Evolutionary conservation across 2,797 vertebrate species (phyloP).

Genomic region (Bryconaethiops microstoma): DNA sequence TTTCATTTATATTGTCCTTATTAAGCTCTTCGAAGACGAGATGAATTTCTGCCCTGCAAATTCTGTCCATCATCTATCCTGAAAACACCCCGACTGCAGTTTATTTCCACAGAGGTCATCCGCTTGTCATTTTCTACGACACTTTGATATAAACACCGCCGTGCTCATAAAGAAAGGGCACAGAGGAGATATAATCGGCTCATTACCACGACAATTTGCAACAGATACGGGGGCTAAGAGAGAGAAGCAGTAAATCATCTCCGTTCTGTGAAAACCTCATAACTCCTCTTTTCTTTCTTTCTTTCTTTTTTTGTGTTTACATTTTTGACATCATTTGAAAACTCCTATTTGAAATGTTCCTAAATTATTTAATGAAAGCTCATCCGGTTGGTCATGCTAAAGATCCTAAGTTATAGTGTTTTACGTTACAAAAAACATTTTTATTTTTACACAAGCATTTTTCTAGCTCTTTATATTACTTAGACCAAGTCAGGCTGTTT

Average conservation of each 20-base stretch:
- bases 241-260: not conserved
- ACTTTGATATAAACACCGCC: slow-evolving; percentile 6
- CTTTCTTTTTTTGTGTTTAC: not conserved
- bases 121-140: slow-evolving; percentile 7
- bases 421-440: no score
- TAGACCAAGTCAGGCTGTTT: not conserved
- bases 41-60: not conserved
- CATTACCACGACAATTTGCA: not conserved
- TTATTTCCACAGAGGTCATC: slow-evolving; percentile 9
- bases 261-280: not conserved
- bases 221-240: not conserved
- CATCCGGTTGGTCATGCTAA: no score
- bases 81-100: not conserved
- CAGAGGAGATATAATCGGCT: slow-evolving; percentile 9
- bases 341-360: not conserved
- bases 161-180: slow-evolving; percentile 12
- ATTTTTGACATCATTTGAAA: not conserved
- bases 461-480: not conserved
- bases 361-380: not conserved
- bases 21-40: not conserved
- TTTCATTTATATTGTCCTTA: not conserved
- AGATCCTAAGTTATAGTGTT: no score
- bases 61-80: slow-evolving; percentile 24
- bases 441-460: no score
- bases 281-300: not conserved